These are phyloP conservation scores for Ciconia maguari DNA, from an alignment of 2,113 vertebrate genomes.

Conservation along the genomic window DNA sequence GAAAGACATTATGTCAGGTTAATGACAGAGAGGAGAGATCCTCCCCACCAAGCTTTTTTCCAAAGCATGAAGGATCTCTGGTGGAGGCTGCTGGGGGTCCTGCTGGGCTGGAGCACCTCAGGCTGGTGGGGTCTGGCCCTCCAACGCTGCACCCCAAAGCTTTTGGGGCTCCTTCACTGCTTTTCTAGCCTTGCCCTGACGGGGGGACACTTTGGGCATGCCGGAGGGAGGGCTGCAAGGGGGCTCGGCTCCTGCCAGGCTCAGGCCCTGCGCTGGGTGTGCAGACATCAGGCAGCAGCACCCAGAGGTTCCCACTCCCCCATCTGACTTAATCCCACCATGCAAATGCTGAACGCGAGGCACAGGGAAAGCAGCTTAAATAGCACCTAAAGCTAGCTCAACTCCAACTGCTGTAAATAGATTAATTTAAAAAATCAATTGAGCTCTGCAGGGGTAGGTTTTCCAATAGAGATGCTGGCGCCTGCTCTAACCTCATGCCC, in stretches of 20 bases:
- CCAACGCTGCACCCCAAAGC: accelerated
- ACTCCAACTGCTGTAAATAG: background rate
- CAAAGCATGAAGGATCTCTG: slow-evolving; percentile 19
- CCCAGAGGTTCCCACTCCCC: background rate
- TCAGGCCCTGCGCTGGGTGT: no score
- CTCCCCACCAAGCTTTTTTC: slow-evolving; percentile 26
- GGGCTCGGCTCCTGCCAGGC: accelerated
- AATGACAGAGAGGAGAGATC: slow-evolving; percentile 59
- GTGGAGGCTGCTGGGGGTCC: background rate
- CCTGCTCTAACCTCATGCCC: background rate
- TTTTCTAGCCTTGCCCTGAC: background rate
- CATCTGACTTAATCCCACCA: background rate
- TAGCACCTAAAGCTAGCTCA: background rate
- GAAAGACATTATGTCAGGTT: slow-evolving; percentile 68
- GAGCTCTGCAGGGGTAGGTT: background rate
- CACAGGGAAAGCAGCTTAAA: background rate
- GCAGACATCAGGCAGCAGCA: background rate
- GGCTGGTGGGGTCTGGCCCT: background rate
- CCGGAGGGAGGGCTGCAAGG: background rate
- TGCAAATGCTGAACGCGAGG: background rate
- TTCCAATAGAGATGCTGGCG: background rate
- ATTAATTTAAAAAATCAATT: background rate
- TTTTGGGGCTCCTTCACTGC: background rate
- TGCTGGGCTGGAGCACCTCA: background rate
- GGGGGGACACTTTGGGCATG: background rate